These are phyloP conservation scores for Tichodroma muraria DNA, from an alignment of 2,113 vertebrate species.

Conservation along the genomic window DNA sequence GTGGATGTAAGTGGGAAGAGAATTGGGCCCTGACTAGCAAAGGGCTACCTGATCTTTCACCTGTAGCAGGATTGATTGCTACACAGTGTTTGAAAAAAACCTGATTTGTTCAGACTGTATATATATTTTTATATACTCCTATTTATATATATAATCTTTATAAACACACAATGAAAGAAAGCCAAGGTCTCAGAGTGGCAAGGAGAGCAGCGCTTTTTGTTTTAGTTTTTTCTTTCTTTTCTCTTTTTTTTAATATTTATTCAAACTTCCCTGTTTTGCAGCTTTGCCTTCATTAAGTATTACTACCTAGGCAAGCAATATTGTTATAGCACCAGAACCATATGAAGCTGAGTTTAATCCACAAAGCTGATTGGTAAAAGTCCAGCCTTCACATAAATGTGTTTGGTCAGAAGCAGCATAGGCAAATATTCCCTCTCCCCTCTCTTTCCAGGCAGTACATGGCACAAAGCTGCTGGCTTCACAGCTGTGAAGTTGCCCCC, in stretches of 20 bases:
- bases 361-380: slow-evolving; percentile 20
- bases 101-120: slow-evolving; percentile 38
- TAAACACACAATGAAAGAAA: slow-evolving; percentile 26
- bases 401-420: slow-evolving; percentile 59
- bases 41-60: slow-evolving; percentile 17
- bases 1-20: background rate
- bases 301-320: slow-evolving; percentile 28
- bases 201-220: slow-evolving; percentile 54
- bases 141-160: slow-evolving; percentile 45
- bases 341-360: slow-evolving; percentile 8
- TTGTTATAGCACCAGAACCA: slow-evolving; percentile 62
- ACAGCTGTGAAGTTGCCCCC: slow-evolving; percentile 33
- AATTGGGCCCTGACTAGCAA: background rate
- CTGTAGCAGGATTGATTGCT: background rate
- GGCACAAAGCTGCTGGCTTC: slow-evolving; percentile 61
- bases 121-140: slow-evolving; percentile 26
- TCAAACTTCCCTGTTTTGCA: slow-evolving; percentile 30
- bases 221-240: background rate
- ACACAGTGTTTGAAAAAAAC: slow-evolving; percentile 65
- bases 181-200: slow-evolving; percentile 55
- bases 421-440: background rate
- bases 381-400: slow-evolving; percentile 20
- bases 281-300: slow-evolving; percentile 22
- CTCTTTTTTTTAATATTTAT: background rate
- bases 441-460: slow-evolving; percentile 46